A percentile compares a stretch with the other conserved stretches of the same genome.
Evolutionary conservation across 2,797 vertebrate species (phyloP).

Genomic region (Chaunax sp.): DNA sequence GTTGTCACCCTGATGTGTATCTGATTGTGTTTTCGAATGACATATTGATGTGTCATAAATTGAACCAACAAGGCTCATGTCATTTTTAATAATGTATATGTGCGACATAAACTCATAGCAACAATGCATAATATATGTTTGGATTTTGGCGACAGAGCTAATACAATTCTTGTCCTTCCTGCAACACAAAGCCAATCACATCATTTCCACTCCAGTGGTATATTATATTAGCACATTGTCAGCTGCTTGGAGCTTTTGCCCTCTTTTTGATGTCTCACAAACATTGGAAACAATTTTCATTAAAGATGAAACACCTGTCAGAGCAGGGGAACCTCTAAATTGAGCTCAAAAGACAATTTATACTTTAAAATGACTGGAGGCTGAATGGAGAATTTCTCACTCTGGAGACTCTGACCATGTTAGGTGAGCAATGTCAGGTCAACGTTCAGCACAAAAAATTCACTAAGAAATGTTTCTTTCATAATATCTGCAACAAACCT

Average conservation of each 20-base stretch:
- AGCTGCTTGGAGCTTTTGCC: neutral
- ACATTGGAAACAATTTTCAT: constrained; percentile 42
- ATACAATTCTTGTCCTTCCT: constrained; percentile 44
- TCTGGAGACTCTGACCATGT: neutral
- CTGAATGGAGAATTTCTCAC: constrained; percentile 29
- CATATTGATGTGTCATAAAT: constrained; percentile 56
- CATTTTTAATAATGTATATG: constrained; percentile 69
- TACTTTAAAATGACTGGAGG: constrained; percentile 32
- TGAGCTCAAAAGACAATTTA: constrained; percentile 23
- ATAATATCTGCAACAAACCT: constrained; percentile 11
- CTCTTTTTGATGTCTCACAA: constrained; percentile 37
- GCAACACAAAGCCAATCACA: constrained; percentile 23
- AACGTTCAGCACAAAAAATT: constrained; percentile 6
- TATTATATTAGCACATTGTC: constrained; percentile 22
- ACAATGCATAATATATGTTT: constrained; percentile 25
- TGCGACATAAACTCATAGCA: constrained; percentile 31
- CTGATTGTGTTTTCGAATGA: constrained; percentile 43
- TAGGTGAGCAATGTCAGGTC: constrained; percentile 9
- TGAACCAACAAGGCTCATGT: constrained; percentile 65
- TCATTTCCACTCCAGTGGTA: constrained; percentile 51
- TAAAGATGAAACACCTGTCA: constrained; percentile 57
- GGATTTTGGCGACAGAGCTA: constrained; percentile 25
- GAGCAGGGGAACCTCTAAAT: constrained; percentile 31
- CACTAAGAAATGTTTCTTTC: neutral
- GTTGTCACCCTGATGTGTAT: constrained; percentile 18